A percentile compares a stretch with the other conserved stretches of the same genome.
These are phyloP conservation scores for Goniozus legneri DNA, from an alignment of 1,140 invertebrate genomes.

Conservation along the genomic window DNA sequence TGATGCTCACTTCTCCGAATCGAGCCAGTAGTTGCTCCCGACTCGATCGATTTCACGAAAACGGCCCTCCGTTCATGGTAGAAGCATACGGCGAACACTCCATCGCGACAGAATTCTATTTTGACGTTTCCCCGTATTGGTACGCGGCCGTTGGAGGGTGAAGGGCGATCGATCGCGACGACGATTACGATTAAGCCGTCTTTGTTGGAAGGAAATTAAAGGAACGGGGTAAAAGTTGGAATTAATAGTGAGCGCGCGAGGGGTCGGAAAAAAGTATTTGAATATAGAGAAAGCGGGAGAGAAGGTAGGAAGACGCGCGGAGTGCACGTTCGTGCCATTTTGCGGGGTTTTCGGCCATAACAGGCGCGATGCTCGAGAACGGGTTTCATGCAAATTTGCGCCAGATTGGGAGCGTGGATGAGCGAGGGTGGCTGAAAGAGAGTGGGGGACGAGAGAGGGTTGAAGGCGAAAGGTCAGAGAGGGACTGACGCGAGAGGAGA, in stretches of 20 bases:
- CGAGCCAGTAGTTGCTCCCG: no score
- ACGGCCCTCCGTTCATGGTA: no score
- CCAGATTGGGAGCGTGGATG: conserved; percentile 29
- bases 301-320: not conserved
- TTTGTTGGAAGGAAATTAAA: not conserved
- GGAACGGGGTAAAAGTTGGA: not conserved
- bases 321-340: no score
- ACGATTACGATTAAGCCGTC: not conserved
- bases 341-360: conserved; percentile 24
- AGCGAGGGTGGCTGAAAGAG: conserved; percentile 6
- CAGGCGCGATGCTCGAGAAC: conserved; percentile 21
- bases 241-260: not conserved
- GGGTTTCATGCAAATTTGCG: conserved; percentile 42
- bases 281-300: not conserved
- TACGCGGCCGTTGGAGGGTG: no score
- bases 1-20: no score
- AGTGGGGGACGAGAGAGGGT: conserved; percentile 2
- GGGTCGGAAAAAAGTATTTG: not conserved
- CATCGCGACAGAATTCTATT: no score
- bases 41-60: no score
- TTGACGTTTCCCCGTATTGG: no score
- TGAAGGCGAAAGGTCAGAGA: conserved; percentile 1
- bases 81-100: no score
- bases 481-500: not conserved
- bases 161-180: conserved; percentile 1